phyloP scores from a whole-genome alignment of 2,888 invertebrate genomes.

The Micoletzkya japonica region DNA sequence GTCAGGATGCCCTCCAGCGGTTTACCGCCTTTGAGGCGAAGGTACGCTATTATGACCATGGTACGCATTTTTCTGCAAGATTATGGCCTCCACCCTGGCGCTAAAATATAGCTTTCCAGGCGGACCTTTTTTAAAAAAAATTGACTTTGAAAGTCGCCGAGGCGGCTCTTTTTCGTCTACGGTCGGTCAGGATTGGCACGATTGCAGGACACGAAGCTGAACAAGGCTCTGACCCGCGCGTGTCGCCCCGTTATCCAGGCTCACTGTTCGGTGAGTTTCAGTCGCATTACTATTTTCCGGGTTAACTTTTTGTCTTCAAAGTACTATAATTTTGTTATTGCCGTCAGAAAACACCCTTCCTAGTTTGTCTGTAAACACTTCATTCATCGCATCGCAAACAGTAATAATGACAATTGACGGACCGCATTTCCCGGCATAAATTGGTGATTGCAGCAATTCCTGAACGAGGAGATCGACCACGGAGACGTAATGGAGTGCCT shows the following conservation, averaged over 20 bases:
- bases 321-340: too few relatives aligned
- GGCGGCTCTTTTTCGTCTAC: too few relatives aligned
- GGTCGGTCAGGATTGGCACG: neutral
- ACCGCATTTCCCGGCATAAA: too few relatives aligned
- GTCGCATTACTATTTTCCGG: neutral
- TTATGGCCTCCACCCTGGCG: neutral
- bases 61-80: neutral
- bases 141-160: neutral
- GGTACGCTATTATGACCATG: slow-evolving; percentile 20
- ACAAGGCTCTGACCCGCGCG: slow-evolving; percentile 81
- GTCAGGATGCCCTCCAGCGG: slow-evolving; percentile 73
- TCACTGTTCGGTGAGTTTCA: slow-evolving; percentile 72
- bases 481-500: slow-evolving; percentile 92
- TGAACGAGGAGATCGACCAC: slow-evolving; percentile 71
- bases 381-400: too few relatives aligned
- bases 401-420: neutral
- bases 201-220: slow-evolving; percentile 78
- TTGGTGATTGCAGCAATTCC: slow-evolving; percentile 36
- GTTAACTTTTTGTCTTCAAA: slow-evolving; percentile 9
- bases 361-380: too few relatives aligned
- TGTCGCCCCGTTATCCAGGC: slow-evolving; percentile 80
- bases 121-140: slow-evolving; percentile 1
- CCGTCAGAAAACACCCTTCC: too few relatives aligned
- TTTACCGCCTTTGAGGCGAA: slow-evolving; percentile 87
- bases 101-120: neutral